phyloP scores from a whole-genome alignment of 2,797 vertebrate species.

The Oryzias sinensis region DNA sequence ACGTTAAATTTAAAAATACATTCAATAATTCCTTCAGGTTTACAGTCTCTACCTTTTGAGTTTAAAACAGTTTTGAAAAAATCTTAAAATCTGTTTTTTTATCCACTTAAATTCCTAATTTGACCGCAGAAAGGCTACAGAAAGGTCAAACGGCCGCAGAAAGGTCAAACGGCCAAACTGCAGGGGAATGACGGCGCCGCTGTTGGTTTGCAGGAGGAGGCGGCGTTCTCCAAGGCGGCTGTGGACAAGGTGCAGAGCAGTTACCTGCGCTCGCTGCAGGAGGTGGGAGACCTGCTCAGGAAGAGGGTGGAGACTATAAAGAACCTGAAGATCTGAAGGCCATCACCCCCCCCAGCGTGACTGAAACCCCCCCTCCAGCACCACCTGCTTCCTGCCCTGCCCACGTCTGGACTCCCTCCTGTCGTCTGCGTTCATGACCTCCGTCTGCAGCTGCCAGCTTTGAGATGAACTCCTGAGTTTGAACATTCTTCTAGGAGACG shows the following conservation, averaged over 20 bases:
- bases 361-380: constrained; percentile 38
- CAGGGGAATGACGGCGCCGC: no score
- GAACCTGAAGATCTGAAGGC: constrained; percentile 89
- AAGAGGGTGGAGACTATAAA: constrained; percentile 93
- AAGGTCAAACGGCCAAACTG: no score
- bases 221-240: constrained; percentile 84
- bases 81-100: no score
- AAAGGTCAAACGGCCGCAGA: no score
- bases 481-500: constrained; percentile 22
- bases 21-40: no score
- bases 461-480: constrained; percentile 44
- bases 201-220: constrained; percentile 81
- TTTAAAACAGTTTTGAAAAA: no score
- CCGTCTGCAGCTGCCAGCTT: constrained; percentile 46
- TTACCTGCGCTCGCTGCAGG: constrained; percentile 93
- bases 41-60: no score
- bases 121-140: no score
- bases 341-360: constrained; percentile 69
- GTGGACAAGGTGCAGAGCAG: constrained; percentile 95
- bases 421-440: constrained; percentile 42
- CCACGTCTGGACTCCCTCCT: constrained; percentile 11
- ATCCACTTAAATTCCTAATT: no score
- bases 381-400: constrained; percentile 6
- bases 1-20: no score
- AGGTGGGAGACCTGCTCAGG: constrained; percentile 90